Evolutionary conservation across 53 echinoderm and acorn worm species (phyloP), one percentile per base, ranked within the genome.

Genomic region (Patiria pectinifera): DNA sequence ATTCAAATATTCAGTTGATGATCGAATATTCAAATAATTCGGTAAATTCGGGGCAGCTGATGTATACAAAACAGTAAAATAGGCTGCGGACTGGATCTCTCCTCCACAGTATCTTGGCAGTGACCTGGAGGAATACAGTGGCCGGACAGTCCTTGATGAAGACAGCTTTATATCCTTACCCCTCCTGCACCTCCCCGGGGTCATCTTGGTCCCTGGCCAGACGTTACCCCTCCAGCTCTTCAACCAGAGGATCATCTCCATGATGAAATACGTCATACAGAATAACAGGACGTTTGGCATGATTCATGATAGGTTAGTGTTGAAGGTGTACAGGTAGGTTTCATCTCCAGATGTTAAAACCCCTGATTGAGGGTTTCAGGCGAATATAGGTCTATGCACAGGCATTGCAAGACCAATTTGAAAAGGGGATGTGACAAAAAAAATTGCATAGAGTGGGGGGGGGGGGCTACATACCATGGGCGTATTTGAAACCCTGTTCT

Each of bases 111-210:
- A 99, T 66, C 94, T 99, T 49, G 99, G 99, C 24, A 92, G 80
- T 85, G 99, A 99, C 80, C 90, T 99, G 48, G 96, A 99, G 72
- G 99, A 99, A 43, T 96, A 96, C 97, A 99, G 99, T 83, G 99
- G 99, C 26, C 89, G 99, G 63, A 99, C 99, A 13, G 97, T 99
- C 25, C 78, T 97, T 12, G 99, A 99, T 82, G 99, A 99, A 82
- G 97, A 99, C 53, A 96, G 97, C 62, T 95, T 86, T 45, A 90
- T 99, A 25, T 91, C 95, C 0, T 78, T 99, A 25, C 99, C 99
- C 12, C 86, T 99, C 44, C 91, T 99, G 82, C 96, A 96, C 70
- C 76, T 99, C 6, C 89, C 94, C 6, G 96, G 96, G 24, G 99
- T 99, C 4, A 95, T 99, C 76, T 92, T 99, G 48, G 93, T 97